Evolutionary conservation across 1,140 invertebrate species (phyloP), one percentile per base, ranked within the genome.

Genomic region (Trypoxylus dichotomus): DNA sequence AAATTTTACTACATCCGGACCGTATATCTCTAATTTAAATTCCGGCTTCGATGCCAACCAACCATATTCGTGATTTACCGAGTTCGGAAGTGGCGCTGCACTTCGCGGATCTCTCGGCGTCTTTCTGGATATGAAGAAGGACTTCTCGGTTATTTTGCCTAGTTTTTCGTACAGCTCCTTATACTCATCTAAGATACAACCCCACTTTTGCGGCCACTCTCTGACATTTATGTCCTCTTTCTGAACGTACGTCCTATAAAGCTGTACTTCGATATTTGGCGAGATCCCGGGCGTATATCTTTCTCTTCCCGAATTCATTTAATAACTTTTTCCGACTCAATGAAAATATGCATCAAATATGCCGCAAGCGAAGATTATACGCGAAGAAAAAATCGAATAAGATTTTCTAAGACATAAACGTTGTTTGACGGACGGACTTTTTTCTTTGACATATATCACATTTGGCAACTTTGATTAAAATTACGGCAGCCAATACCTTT

Each of bases 41-140:
- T 81, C 80, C 6, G 77, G 47, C 42, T 81, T 77, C 15, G 29
- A 43, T 15, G 77, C 74, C 1, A 83, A 15, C 81, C 81, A 83
- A 11, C 82, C 82, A 43, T 83, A 83, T 73, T 79, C 77, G 74
- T 83, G 82, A 41, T 83, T 83, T 7, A 77, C 78, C 6, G 81
- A 78, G 27, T 79, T 27, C 2, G 82, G 82, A 75, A 83, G 11
- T 19, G 75, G 75, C 11, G 11, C 8, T 8, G 37, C 27, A 6
- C 3, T 63, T 37, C 79, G 78, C 3, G n/a, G 42, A 72, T 81
- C 80, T 54, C 43, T 43, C 47, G 76, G 60, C 8, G 71, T 47
- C 29, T 80, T 72, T 19, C 76, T 76, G 2, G 75, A 21, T 3
- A 75, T 29, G 6, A 75, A 19, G 1, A 47, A 15, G 3, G 74